Base-by-base conservation (phyloP, 2,888 invertebrate genomes). In the Pocota personata region DNA sequence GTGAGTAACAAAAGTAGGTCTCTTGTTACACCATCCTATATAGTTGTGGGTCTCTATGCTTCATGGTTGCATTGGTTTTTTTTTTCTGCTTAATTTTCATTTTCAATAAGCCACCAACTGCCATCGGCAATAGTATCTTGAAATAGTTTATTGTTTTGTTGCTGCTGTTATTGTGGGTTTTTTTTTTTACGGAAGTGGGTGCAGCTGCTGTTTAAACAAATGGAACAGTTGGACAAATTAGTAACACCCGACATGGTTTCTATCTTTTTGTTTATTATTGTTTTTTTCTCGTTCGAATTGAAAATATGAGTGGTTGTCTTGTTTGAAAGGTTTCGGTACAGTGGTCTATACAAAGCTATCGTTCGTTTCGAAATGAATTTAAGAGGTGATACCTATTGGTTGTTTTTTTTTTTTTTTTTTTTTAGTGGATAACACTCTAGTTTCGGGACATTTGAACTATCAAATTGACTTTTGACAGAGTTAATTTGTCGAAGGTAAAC, bases 141-240 rank as follows among this genome's bases (percentile, higher is more conserved):
- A 58, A 32, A 48, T 66, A 67, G 75, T 75, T 62, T 43, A 40
- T 67, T 77, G 21, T 37, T 37, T 37, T 37, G 37, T 37, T 12
- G 37, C n/a, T 48, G 48, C 30, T 58, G 40, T 24, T 32, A n/a
- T 27, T 55, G 50, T 55, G 35, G 46, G 30, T 16, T 76, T n/a
- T n/a, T n/a, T n/a, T n/a, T n/a, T n/a, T 57, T 8, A 43, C 84
- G 84, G 84, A 84, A 84, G 64, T 71, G 58, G 84, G 84, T 80
- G 84, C 84, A 84, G 80, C 80, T 79, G 67, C 37, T 80, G 52
- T 64, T 75, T 57, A 64, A 71, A 80, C 69, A 32, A n/a, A n/a
- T n/a, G 62, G 73, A 67, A 64, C 84, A 75, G 73, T 84, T 76
- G 80, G 71, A 71, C 84, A 84, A 84, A 84, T 84, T 80, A 80